Evolutionary conservation across 2,888 invertebrate species (phyloP), one percentile per base, ranked within the genome.

Genomic region (Lepidochitona cinerea): DNA sequence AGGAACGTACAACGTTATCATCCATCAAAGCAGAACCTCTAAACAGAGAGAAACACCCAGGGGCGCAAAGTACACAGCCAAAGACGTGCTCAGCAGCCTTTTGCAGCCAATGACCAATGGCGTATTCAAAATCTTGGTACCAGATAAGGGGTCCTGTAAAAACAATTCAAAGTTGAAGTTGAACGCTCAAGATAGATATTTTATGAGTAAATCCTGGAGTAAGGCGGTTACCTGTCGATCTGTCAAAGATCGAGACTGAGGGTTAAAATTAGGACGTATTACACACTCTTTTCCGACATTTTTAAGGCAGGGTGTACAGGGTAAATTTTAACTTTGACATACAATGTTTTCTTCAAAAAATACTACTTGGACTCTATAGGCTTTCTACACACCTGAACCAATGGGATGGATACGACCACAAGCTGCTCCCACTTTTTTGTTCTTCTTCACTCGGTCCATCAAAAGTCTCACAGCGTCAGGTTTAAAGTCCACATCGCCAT

Each of bases 51-150:
- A 97, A 97, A 90, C 97, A 97, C 1, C 97, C 97, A 5, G 97
- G 96, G 88, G 96, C 95, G 89, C 97, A 97, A 33, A 97, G 93
- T 1, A 97, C 97, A 92, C 99, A 99, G 67, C 99, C 99, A 88
- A 99, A 97, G 95, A 99, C 98, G 91, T 99, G 99, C 90, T 99
- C 99, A 1, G 99, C 98, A 53, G 99, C 98, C 92, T 99, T 99
- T 93, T 99, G 99, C 87, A 99, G 95, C 99, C 99, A 99, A 94
- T 99, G 99, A 86, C 99, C 99, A 88, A 99, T 97, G 68, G 99
- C 99, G 91, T 99, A 99, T 92, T 99, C 99, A 92, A 99, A 99
- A 93, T 96, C 95, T 91, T 99, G 99, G 91, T 99, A 99, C 98
- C 99, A 99, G 75, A 97, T 97, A 97, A 99, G 98, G 0, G 97